Conservation (phyloP, 2,888 invertebrate genomes). For the Chloroclystis v-ata region DNA sequence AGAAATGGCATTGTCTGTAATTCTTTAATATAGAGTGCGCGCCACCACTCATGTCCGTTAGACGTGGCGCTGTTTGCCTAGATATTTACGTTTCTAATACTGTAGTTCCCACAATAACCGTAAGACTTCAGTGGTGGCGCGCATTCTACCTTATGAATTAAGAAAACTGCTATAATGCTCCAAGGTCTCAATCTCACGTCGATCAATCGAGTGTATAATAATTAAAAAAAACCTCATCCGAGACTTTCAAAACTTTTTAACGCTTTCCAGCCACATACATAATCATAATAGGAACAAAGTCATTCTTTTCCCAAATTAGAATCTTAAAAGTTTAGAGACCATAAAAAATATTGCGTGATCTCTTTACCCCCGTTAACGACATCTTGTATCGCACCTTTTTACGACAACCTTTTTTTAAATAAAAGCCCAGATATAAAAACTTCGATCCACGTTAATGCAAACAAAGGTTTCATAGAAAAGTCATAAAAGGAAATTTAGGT, state of each 20-base stretch:
- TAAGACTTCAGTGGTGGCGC: no score
- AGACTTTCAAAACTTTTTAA: slow-evolving; percentile 39
- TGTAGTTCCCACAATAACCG: no score
- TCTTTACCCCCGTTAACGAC: slow-evolving; percentile 33
- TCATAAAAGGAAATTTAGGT: slow-evolving; percentile 66
- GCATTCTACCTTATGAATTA: no score
- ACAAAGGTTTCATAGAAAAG: slow-evolving; percentile 60
- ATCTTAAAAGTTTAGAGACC: slow-evolving; percentile 28
- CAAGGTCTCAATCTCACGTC: no score
- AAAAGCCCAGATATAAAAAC: slow-evolving; percentile 63
- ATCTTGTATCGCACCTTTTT: slow-evolving; percentile 39
- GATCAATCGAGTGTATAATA: no score
- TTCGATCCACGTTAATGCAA: slow-evolving; percentile 57
- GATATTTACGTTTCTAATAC: no score
- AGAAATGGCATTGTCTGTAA: no score
- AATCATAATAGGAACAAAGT: slow-evolving; percentile 10
- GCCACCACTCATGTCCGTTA: no score
- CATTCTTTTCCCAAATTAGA: slow-evolving; percentile 26
- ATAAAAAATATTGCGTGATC: slow-evolving; percentile 23
- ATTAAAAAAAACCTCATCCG: no score
- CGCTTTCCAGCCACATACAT: slow-evolving; percentile 16
- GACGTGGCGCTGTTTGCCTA: no score
- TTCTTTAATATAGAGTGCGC: no score
- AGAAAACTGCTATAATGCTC: no score
- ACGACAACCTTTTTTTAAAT: slow-evolving; percentile 43